These are phyloP conservation scores for Pogonognathellus flavescens DNA, from an alignment of 1,140 invertebrate species.

Conservation along the genomic window DNA sequence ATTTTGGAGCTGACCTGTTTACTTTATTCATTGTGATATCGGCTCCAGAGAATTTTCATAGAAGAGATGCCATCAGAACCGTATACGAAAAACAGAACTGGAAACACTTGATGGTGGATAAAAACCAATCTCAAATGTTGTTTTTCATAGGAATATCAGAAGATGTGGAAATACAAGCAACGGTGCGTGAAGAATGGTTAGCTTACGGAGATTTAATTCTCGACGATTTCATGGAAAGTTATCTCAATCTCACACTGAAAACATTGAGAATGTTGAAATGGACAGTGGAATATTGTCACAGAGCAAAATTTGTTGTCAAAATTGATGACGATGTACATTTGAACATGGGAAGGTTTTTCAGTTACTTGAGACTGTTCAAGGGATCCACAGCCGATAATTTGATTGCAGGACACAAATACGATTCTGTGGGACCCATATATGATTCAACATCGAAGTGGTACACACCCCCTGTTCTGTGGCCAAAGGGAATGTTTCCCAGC, in stretches of 20 bases:
- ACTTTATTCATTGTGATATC: constrained; percentile 62
- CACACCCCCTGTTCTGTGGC: constrained; percentile 65
- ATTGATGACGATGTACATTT: constrained; percentile 73
- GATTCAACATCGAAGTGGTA: constrained; percentile 68
- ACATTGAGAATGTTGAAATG: constrained; percentile 71
- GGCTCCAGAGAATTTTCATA: constrained; percentile 58
- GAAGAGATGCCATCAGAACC: constrained; percentile 54
- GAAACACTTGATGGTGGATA: neutral
- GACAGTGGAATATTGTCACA: constrained; percentile 68
- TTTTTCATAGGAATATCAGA: constrained; percentile 47
- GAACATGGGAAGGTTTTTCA: constrained; percentile 69
- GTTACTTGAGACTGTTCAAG: constrained; percentile 51
- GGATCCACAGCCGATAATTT: constrained; percentile 47
- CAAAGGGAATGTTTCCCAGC: constrained; percentile 64
- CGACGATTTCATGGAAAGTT: constrained; percentile 70
- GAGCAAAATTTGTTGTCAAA: constrained; percentile 70
- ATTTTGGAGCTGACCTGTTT: constrained; percentile 51
- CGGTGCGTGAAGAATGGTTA: constrained; percentile 55
- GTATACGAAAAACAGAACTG: constrained; percentile 40
- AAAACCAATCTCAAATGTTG: constrained; percentile 43
- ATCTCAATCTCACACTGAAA: constrained; percentile 72
- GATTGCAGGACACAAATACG: constrained; percentile 62
- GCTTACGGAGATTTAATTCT: constrained; percentile 70
- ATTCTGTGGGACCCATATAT: constrained; percentile 47
- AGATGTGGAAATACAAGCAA: constrained; percentile 28